Evolutionary conservation across 2,797 vertebrate genomes (phyloP).

Genomic region (Lates japonicus): DNA sequence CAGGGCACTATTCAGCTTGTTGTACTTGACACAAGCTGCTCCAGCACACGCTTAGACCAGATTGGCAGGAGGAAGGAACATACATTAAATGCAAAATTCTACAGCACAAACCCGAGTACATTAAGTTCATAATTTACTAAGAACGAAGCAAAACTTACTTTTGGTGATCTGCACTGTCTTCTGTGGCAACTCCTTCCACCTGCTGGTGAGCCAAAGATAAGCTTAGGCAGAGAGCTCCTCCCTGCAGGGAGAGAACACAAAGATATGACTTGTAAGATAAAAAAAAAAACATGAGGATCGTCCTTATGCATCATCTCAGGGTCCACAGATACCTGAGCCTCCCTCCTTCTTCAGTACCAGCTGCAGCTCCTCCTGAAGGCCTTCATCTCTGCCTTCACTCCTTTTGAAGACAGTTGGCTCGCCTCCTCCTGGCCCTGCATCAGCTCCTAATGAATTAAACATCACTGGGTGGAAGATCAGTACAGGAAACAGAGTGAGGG

Average conservation of each 20-base stretch:
- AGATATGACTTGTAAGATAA: background rate
- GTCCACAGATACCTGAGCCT: constrained; percentile 88
- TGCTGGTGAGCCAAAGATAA: constrained; percentile 78
- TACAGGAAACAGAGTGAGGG: background rate
- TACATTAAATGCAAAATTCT: background rate
- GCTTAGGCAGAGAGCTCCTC: too few species aligned
- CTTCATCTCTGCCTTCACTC: constrained; percentile 84
- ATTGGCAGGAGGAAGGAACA: background rate
- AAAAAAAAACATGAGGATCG: accelerated
- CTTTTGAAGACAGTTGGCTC: constrained; percentile 67
- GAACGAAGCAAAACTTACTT: constrained; percentile 83
- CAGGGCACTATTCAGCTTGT: constrained; percentile 91
- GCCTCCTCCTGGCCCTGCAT: constrained; percentile 76
- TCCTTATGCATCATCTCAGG: background rate
- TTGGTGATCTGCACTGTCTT: constrained; percentile 79
- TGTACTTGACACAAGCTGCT: constrained; percentile 91
- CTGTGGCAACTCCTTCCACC: constrained; percentile 19
- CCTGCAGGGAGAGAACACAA: constrained; percentile 73
- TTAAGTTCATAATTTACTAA: background rate
- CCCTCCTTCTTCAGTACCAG: constrained; percentile 91
- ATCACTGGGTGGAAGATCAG: constrained; percentile 11
- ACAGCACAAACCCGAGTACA: background rate
- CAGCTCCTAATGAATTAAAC: constrained; percentile 68
- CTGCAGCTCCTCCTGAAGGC: constrained; percentile 90
- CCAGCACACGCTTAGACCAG: constrained; percentile 85